Percentiles rank a stretch among this genome's conserved stretches.
These are phyloP conservation scores for Protomyctophum bolini DNA, from an alignment of 2,113 vertebrate species.

Conservation along the genomic window DNA sequence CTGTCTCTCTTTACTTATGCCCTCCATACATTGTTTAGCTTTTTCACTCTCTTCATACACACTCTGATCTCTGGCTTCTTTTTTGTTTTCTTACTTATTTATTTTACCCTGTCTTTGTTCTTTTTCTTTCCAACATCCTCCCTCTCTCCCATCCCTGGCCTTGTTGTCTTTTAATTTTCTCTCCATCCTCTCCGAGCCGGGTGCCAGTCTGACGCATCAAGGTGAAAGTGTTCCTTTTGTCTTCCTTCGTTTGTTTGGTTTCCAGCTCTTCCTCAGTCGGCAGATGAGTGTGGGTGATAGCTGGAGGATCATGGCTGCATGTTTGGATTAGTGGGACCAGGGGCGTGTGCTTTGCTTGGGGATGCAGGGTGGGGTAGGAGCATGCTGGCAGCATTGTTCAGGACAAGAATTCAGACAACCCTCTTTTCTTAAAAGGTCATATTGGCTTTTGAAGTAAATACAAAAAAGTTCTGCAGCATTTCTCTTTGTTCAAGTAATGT, in stretches of 20 bases:
- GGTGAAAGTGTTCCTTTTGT: constrained; percentile 80
- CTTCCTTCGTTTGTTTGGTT: constrained; percentile 68
- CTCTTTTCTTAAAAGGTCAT: constrained; percentile 22
- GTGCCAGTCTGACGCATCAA: constrained; percentile 67
- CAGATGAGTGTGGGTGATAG: constrained; percentile 70
- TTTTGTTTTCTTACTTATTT: not conserved
- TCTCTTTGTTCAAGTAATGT: constrained; percentile 52
- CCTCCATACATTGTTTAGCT: not conserved
- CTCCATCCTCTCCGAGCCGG: constrained; percentile 10
- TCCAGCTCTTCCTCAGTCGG: constrained; percentile 64
- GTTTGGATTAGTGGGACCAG: constrained; percentile 66
- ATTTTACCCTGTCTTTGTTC: constrained; percentile 57
- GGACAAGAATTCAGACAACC: constrained; percentile 46
- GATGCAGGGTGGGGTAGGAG: constrained; percentile 12
- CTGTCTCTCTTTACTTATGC: not conserved
- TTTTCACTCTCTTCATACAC: constrained; percentile 17
- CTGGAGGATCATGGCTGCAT: constrained; percentile 66
- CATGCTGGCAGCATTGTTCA: constrained; percentile 54
- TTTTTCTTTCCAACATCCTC: constrained; percentile 52
- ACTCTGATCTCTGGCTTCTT: constrained; percentile 42
- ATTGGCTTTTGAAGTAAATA: constrained; percentile 23
- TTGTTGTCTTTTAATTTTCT: not conserved
- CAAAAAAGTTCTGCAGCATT: constrained; percentile 53
- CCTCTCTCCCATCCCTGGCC: constrained; percentile 36
- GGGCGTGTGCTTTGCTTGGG: constrained; percentile 52